Percentiles rank a stretch among this genome's conserved stretches.
phyloP scores from a whole-genome alignment of 2,888 invertebrate genomes.

The Platycheirus rosarum region DNA sequence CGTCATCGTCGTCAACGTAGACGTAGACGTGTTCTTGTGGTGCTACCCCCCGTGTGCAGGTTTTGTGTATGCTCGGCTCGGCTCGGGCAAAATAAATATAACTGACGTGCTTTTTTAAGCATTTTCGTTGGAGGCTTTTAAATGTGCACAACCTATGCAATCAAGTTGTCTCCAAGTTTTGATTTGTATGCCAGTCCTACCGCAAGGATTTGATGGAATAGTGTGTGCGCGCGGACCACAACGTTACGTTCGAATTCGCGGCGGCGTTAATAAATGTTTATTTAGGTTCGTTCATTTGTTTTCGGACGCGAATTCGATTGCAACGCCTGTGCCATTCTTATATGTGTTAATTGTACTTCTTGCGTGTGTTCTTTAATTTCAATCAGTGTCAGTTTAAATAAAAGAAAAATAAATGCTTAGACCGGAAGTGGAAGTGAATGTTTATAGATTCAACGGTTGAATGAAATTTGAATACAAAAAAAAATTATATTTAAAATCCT shows the following conservation, averaged over 20 bases:
- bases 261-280: conserved; percentile 4
- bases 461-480: neutral
- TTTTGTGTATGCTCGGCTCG: conserved; percentile 32
- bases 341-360: neutral
- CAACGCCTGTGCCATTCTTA: conserved; percentile 35
- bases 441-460: neutral
- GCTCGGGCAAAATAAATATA: conserved; percentile 63
- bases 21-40: conserved; percentile 44
- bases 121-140: conserved; percentile 70
- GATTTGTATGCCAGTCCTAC: conserved; percentile 76
- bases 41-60: conserved; percentile 11
- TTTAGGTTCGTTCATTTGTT: conserved; percentile 19
- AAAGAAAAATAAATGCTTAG: neutral
- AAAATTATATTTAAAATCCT: conserved; percentile 9
- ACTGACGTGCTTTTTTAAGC: conserved; percentile 69
- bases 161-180: conserved; percentile 77
- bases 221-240: conserved; percentile 65
- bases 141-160: conserved; percentile 75
- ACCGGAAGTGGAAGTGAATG: conserved; percentile 34
- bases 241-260: too few species aligned
- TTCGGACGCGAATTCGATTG: conserved; percentile 10
- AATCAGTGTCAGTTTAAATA: conserved; percentile 14
- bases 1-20: neutral
- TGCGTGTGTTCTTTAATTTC: conserved; percentile 8
- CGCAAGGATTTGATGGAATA: conserved; percentile 75